phyloP scores from a whole-genome alignment of 2,888 invertebrate species.

The Andrena bicolor region DNA sequence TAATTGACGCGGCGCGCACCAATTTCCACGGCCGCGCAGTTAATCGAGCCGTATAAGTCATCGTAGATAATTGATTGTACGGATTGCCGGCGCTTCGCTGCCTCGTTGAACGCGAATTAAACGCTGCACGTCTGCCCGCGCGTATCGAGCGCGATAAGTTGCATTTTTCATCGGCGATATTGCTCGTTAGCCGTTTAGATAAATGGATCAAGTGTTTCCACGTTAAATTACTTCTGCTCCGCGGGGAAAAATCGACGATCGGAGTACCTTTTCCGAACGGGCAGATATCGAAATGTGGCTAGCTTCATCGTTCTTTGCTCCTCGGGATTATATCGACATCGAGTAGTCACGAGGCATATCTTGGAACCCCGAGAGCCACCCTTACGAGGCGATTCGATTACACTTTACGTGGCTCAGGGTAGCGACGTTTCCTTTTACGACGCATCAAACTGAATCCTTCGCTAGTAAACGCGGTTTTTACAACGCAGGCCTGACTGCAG shows the following conservation, averaged over 20 bases:
- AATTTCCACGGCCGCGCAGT: not conserved
- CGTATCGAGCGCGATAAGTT: not conserved
- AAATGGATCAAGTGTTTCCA: not conserved
- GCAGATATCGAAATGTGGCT: no score
- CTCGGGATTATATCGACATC: no score
- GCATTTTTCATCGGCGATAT: constrained; percentile 5
- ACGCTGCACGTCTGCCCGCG: not conserved
- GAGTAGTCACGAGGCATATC: no score
- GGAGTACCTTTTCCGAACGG: not conserved
- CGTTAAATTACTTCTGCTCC: not conserved
- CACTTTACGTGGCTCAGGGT: not conserved
- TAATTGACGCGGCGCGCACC: constrained; percentile 14
- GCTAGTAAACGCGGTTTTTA: constrained; percentile 35
- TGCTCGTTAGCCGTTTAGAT: not conserved
- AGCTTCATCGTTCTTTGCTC: no score
- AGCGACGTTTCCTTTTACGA: constrained; percentile 4
- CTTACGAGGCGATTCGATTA: no score
- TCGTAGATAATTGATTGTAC: constrained; percentile 30
- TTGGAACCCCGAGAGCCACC: no score
- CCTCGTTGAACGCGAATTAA: not conserved
- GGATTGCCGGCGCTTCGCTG: not conserved
- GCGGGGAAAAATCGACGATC: not conserved
- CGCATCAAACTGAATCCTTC: not conserved
- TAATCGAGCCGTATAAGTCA: constrained; percentile 20
- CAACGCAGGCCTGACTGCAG: constrained; percentile 24